A percentile compares a stretch with the other conserved stretches of the same genome.
Evolutionary conservation across 2,797 vertebrate genomes (phyloP).

Genomic region (Poecilia gillii): DNA sequence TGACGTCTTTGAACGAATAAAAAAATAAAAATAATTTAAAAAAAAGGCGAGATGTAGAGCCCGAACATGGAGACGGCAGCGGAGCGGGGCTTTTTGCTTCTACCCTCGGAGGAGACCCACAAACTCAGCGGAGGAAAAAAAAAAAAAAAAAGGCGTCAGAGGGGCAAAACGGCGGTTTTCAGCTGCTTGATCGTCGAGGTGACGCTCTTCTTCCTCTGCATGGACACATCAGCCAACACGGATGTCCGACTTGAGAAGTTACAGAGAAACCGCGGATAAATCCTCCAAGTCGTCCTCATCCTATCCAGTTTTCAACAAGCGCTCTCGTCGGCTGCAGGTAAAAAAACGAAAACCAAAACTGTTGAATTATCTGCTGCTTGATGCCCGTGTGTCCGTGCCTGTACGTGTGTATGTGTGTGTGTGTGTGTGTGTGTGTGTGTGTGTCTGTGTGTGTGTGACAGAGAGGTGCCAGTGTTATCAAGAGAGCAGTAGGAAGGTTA

Average conservation of each 20-base stretch:
- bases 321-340: constrained; percentile 49
- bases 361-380: constrained; percentile 26
- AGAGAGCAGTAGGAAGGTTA: constrained; percentile 90
- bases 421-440: constrained; percentile 33
- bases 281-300: constrained; percentile 35
- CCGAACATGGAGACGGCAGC: constrained; percentile 66
- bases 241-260: constrained; percentile 71
- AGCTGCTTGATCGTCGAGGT: constrained; percentile 3
- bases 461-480: constrained; percentile 94
- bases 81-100: constrained; percentile 49
- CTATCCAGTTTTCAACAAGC: constrained; percentile 22
- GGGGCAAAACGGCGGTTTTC: constrained; percentile 30
- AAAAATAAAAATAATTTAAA: no score
- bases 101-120: constrained; percentile 49
- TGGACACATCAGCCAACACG: constrained; percentile 35
- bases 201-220: constrained; percentile 12
- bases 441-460: constrained; percentile 35
- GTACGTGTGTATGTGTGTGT: constrained; percentile 36
- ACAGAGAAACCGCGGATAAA: constrained; percentile 62
- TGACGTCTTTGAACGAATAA: constrained; percentile 5
- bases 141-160: constrained; percentile 50
- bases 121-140: constrained; percentile 62
- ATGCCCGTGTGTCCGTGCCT: constrained; percentile 16
- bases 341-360: constrained; percentile 43
- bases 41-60: constrained; percentile 49